These are phyloP conservation scores for Papilio machaon DNA, from an alignment of 1,140 invertebrate genomes.

Conservation along the genomic window DNA sequence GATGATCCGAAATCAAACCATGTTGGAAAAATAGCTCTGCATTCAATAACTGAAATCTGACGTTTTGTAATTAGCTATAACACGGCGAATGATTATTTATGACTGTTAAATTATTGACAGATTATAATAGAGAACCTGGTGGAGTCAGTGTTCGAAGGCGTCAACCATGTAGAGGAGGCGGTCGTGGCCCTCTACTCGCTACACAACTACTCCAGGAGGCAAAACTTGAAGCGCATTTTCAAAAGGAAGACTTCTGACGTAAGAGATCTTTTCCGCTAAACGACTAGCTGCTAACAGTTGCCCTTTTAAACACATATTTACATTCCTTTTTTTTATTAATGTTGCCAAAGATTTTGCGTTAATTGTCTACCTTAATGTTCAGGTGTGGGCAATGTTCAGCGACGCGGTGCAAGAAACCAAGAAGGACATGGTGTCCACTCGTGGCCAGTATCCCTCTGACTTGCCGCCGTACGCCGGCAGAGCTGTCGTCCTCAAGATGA, in stretches of 20 bases:
- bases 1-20: background rate
- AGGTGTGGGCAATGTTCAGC: slow-evolving; percentile 90
- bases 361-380: slow-evolving; percentile 36
- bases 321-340: background rate
- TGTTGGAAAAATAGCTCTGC: background rate
- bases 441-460: slow-evolving; percentile 83
- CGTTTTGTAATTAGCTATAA: no score
- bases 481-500: slow-evolving; percentile 84
- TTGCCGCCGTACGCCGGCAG: slow-evolving; percentile 88
- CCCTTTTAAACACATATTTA: background rate
- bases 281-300: background rate
- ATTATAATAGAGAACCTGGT: slow-evolving; percentile 88
- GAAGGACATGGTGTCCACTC: slow-evolving; percentile 85
- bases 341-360: background rate
- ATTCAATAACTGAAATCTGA: no score
- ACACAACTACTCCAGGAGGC: slow-evolving; percentile 86
- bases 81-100: no score
- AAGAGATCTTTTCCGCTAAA: slow-evolving; percentile 29
- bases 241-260: slow-evolving; percentile 84
- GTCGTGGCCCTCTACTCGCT: slow-evolving; percentile 87
- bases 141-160: slow-evolving; percentile 84
- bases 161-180: slow-evolving; percentile 88
- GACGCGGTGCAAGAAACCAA: slow-evolving; percentile 90
- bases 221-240: slow-evolving; percentile 85
- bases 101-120: slow-evolving; percentile 51